Percentiles rank a stretch among this genome's conserved stretches.
phyloP scores from a whole-genome alignment of 2,113 vertebrate genomes.

The Neolamprologus caudopunctatus region DNA sequence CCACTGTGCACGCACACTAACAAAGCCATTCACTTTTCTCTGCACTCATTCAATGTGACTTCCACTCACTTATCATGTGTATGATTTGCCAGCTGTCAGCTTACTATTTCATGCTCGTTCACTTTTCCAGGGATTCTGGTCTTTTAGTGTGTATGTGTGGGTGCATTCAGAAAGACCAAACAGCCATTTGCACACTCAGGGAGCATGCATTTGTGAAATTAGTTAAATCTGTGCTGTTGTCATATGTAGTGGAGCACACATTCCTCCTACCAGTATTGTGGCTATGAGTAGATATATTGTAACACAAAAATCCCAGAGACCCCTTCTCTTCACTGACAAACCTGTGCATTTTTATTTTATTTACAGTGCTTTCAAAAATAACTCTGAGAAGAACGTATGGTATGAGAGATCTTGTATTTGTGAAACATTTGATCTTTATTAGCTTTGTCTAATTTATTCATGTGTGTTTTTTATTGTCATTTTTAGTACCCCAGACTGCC shows the following conservation, averaged over 20 bases:
- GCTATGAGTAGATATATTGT: neutral
- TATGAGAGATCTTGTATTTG: neutral
- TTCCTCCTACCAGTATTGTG: neutral
- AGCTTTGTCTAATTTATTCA: neutral
- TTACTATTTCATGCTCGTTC: neutral
- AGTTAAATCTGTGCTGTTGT: neutral
- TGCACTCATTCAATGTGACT: neutral
- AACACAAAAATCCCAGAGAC: neutral
- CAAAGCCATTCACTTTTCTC: slow-evolving; percentile 6
- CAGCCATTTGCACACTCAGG: neutral
- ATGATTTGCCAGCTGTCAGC: slow-evolving; percentile 13
- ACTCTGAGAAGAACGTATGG: neutral
- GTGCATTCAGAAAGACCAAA: neutral
- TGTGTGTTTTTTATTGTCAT: neutral
- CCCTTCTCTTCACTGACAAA: neutral
- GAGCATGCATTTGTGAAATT: neutral
- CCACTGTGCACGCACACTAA: neutral
- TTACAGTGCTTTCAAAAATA: neutral
- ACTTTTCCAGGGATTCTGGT: neutral
- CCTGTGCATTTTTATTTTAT: neutral
- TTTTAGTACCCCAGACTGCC: neutral
- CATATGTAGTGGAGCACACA: neutral
- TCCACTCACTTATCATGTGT: neutral
- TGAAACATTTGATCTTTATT: neutral
- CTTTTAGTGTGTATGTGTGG: neutral